These are phyloP conservation scores for Brachypodius melanocephalos DNA, from an alignment of 2,113 vertebrate species.

Conservation along the genomic window DNA sequence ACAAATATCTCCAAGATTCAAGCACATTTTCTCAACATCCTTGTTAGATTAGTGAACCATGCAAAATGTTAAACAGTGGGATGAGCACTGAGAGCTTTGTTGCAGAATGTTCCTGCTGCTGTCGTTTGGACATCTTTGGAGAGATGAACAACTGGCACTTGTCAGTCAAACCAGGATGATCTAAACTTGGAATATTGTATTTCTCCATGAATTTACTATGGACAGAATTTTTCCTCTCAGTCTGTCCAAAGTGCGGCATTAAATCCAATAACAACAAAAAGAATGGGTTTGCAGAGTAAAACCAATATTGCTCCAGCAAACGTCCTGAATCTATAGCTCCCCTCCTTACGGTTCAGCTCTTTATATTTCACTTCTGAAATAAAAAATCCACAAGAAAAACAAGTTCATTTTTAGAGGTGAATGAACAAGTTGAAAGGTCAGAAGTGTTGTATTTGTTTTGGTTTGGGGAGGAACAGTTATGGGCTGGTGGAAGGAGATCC, in stretches of 20 bases:
- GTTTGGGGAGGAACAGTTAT: background rate
- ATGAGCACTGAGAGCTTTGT: background rate
- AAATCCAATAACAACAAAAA: background rate
- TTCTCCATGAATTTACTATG: background rate
- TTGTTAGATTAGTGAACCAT: fast-evolving
- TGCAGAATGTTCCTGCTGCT: background rate
- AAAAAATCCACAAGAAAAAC: background rate
- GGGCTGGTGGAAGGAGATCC: background rate
- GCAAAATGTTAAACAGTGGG: background rate
- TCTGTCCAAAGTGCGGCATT: background rate
- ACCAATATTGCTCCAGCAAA: background rate
- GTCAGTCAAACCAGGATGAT: background rate
- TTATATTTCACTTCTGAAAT: background rate
- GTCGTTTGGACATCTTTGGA: background rate
- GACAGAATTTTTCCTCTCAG: background rate
- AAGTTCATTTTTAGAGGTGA: background rate
- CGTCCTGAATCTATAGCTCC: background rate
- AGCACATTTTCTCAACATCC: background rate
- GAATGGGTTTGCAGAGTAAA: background rate
- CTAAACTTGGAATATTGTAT: background rate
- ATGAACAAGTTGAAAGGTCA: background rate
- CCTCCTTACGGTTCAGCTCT: background rate
- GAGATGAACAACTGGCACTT: background rate
- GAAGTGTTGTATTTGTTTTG: background rate
- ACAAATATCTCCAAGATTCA: background rate